Conservation (phyloP, 2,888 invertebrate genomes). For the Cerastis leucographa region DNA sequence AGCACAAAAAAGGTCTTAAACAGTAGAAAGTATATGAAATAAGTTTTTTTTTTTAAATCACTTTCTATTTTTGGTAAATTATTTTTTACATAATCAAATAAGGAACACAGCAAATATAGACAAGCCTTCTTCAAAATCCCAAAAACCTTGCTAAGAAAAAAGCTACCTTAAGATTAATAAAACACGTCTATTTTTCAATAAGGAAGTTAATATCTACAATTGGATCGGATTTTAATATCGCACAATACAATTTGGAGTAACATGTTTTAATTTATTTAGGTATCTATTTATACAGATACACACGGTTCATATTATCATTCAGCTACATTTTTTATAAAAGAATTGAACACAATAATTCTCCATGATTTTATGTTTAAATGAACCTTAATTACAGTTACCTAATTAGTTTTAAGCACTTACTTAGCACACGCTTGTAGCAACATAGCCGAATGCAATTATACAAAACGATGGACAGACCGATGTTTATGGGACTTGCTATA, state of each 20-base stretch:
- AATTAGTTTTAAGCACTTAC: slow-evolving; percentile 12
- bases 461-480: background rate
- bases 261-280: background rate
- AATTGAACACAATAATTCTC: slow-evolving; percentile 6
- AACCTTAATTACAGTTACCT: slow-evolving; percentile 12
- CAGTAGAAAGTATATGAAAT: slow-evolving; percentile 16
- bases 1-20: slow-evolving; percentile 26
- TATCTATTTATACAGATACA: background rate
- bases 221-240: slow-evolving; percentile 19
- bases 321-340: background rate
- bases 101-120: slow-evolving; percentile 10
- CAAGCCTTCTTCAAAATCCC: background rate
- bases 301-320: background rate
- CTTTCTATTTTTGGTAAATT: slow-evolving; percentile 12
- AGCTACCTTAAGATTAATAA: background rate
- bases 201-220: slow-evolving; percentile 8
- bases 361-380: slow-evolving; percentile 7
- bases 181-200: slow-evolving; percentile 4
- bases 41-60: slow-evolving; percentile 18
- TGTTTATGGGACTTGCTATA: background rate
- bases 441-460: background rate
- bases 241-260: background rate
- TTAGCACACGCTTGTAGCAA: background rate
- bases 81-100: slow-evolving; percentile 17
- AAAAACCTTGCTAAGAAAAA: background rate